Conservation (phyloP, 2,113 vertebrate species). For the Thymallus thymallus region DNA sequence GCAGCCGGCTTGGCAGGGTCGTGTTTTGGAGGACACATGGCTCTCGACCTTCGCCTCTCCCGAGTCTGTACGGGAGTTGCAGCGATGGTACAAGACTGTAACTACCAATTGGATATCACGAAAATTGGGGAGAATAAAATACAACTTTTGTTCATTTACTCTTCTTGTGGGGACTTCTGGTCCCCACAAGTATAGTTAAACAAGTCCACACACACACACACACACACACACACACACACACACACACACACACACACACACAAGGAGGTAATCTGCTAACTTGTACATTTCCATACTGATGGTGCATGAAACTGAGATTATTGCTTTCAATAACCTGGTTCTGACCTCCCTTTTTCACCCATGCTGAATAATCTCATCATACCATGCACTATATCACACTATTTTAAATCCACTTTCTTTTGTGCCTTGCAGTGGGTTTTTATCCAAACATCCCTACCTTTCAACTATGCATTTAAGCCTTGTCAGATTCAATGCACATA, state of each 20-base stretch:
- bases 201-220: too few species aligned
- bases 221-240: background rate
- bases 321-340: constrained; percentile 63
- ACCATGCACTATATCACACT: constrained; percentile 56
- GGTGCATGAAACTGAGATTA: constrained; percentile 77
- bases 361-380: constrained; percentile 81
- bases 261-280: constrained; percentile 53
- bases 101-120: too few species aligned
- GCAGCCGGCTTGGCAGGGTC: too few species aligned
- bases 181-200: too few species aligned
- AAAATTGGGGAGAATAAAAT: too few species aligned
- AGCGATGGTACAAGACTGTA: too few species aligned
- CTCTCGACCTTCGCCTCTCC: too few species aligned
- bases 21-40: too few species aligned
- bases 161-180: too few species aligned
- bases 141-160: too few species aligned
- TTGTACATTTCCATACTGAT: constrained; percentile 68
- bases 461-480: background rate
- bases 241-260: too few species aligned
- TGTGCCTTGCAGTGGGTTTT: constrained; percentile 3
- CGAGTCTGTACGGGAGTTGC: too few species aligned
- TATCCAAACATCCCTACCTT: constrained; percentile 5
- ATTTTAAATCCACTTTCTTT: constrained; percentile 23
- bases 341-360: constrained; percentile 72
- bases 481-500: background rate